Percentiles rank a stretch among this genome's conserved stretches.
These are phyloP conservation scores for Micropoecilia bifurca DNA, from an alignment of 2,797 vertebrate genomes.

Conservation along the genomic window DNA sequence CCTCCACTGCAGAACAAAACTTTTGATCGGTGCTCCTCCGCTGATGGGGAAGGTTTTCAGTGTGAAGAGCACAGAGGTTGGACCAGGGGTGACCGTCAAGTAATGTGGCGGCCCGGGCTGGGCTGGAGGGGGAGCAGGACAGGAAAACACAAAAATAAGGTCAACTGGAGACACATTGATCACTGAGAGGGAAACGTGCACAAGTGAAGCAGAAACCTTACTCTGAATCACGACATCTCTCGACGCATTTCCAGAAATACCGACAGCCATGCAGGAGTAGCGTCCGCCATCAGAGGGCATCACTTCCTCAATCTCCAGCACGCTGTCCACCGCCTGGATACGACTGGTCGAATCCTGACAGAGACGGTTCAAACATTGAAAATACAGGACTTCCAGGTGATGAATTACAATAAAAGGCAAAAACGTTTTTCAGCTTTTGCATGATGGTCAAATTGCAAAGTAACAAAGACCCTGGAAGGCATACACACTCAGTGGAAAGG, in stretches of 20 bases:
- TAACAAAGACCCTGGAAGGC: neutral
- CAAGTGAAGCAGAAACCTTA: conserved; percentile 50
- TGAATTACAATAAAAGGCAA: neutral
- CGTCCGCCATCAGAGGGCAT: conserved; percentile 81
- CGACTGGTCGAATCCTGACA: conserved; percentile 53
- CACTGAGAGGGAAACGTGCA: neutral
- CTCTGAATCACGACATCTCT: conserved; percentile 75
- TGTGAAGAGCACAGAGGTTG: conserved; percentile 62
- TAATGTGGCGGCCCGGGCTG: conserved; percentile 67
- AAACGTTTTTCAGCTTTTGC: neutral
- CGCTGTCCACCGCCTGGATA: conserved; percentile 42
- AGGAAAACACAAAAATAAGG: neutral
- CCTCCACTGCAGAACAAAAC: conserved; percentile 77
- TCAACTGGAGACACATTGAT: neutral
- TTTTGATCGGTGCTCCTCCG: conserved; percentile 76
- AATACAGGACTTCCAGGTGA: neutral
- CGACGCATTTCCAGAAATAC: conserved; percentile 67
- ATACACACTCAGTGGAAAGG: neutral
- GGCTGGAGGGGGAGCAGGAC: conserved; percentile 58
- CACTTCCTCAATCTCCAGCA: conserved; percentile 71
- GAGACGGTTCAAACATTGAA: neutral
- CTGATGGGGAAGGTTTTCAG: conserved; percentile 47
- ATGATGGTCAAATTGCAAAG: neutral
- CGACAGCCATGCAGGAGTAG: conserved; percentile 81
- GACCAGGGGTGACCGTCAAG: conserved; percentile 55